Percentiles rank a stretch among this genome's conserved stretches.
phyloP scores from a whole-genome alignment of 2,113 vertebrate species.

The Carassius carassius region DNA sequence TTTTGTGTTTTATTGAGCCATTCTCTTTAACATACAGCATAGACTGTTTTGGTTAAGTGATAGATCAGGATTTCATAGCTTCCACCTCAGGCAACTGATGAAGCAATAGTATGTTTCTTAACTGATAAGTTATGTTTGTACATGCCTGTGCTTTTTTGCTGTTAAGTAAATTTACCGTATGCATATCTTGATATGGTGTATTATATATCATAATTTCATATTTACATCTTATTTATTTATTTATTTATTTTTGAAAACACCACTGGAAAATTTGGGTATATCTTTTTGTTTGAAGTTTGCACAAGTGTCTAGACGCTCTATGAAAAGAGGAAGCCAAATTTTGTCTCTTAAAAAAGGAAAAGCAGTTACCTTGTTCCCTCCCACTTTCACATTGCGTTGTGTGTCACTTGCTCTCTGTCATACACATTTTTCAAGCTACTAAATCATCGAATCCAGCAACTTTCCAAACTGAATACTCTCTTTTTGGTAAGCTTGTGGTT shows the following conservation, averaged over 20 bases:
- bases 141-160: conserved; percentile 19
- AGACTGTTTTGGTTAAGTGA: background rate
- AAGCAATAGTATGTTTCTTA: background rate
- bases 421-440: background rate
- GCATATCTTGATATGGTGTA: background rate
- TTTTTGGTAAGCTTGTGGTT: conserved; percentile 13
- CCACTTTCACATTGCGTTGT: conserved; percentile 22
- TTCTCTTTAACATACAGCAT: background rate
- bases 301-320: conserved; percentile 27
- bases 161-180: background rate
- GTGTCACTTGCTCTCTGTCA: background rate
- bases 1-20: background rate
- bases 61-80: background rate
- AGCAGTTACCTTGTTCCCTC: background rate
- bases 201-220: background rate
- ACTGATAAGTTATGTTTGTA: conserved; percentile 42
- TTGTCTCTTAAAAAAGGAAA: conserved; percentile 4
- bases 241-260: background rate
- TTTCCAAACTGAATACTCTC: background rate
- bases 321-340: conserved; percentile 18
- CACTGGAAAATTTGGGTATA: background rate
- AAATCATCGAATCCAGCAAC: conserved; percentile 4
- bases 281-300: background rate
- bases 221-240: background rate
- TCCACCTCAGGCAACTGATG: background rate